Evolutionary conservation across 1,140 invertebrate species (phyloP).

Genomic region (Drosophila subobscura): DNA sequence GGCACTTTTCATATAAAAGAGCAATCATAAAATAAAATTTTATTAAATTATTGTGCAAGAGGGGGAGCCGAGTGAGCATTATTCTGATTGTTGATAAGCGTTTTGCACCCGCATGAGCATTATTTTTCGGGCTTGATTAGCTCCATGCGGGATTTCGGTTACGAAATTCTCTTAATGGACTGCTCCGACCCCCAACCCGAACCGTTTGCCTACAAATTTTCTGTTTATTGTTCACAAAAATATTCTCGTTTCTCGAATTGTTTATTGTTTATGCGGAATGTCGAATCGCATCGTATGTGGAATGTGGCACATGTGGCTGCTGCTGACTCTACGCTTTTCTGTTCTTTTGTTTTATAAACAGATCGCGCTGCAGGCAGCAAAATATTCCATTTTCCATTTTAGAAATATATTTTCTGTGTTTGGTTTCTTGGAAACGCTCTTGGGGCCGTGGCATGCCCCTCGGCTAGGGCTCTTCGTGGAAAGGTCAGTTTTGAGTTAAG

Average conservation of each 20-base stretch:
- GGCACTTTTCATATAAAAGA: conserved; percentile 39
- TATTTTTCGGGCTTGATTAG: conserved; percentile 43
- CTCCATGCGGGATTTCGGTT: conserved; percentile 51
- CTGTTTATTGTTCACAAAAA: conserved; percentile 46
- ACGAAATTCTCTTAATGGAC: conserved; percentile 62
- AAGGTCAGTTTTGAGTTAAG: conserved; percentile 42
- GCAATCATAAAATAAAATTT: conserved; percentile 53
- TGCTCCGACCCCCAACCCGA: conserved; percentile 7
- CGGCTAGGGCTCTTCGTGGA: background rate
- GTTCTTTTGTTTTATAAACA: conserved; percentile 29
- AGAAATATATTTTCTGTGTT: conserved; percentile 38
- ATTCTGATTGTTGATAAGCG: conserved; percentile 42
- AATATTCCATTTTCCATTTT: conserved; percentile 33
- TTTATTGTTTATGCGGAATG: conserved; percentile 46
- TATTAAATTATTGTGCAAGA: conserved; percentile 39
- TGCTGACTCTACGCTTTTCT: conserved; percentile 16
- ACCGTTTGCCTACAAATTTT: conserved; percentile 27
- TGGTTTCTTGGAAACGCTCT: conserved; percentile 27
- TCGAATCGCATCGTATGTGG: conserved; percentile 14
- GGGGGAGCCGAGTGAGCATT: conserved; percentile 36
- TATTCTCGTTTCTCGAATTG: conserved; percentile 18
- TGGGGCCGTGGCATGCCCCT: conserved; percentile 16
- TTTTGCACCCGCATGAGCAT: conserved; percentile 51
- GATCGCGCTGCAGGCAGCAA: conserved; percentile 11
- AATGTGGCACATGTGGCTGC: conserved; percentile 41